Conservation (phyloP, 2,113 vertebrate species). For the Callorhinus ursinus region DNA sequence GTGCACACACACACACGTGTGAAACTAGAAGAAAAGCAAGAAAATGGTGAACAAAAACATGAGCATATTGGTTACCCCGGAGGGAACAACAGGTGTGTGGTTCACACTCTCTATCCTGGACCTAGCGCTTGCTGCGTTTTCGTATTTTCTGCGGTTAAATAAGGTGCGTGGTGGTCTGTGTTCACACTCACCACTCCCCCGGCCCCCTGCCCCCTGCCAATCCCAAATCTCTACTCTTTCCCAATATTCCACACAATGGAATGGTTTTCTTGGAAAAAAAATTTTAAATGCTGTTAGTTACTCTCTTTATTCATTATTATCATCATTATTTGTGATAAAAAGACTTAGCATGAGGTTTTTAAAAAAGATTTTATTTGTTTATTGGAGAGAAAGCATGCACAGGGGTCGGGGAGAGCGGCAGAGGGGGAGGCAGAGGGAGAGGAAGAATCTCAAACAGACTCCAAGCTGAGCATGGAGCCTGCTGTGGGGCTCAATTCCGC, state of each 20-base stretch:
- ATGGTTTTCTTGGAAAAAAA: not conserved
- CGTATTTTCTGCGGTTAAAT: not conserved
- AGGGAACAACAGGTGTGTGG: not conserved
- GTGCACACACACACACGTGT: not conserved
- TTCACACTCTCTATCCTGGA: accelerated
- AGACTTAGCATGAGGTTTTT: not conserved
- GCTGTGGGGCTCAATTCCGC: not conserved
- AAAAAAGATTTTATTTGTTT: not conserved
- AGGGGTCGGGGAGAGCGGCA: not conserved
- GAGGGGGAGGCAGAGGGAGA: not conserved
- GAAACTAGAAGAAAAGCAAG: not conserved
- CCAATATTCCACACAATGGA: not conserved
- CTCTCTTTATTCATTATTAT: not conserved
- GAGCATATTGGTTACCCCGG: not conserved
- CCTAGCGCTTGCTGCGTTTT: not conserved
- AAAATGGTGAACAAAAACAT: not conserved
- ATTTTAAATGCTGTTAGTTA: not conserved
- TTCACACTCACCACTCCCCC: not conserved
- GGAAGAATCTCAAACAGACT: not conserved
- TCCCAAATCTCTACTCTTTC: not conserved
- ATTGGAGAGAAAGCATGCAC: not conserved
- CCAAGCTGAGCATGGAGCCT: not conserved
- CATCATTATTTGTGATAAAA: not conserved
- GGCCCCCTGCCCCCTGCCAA: not conserved
- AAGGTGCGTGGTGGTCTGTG: no score